Base-by-base conservation (phyloP, 2,797 vertebrate species). In the Thaleichthys pacificus region DNA sequence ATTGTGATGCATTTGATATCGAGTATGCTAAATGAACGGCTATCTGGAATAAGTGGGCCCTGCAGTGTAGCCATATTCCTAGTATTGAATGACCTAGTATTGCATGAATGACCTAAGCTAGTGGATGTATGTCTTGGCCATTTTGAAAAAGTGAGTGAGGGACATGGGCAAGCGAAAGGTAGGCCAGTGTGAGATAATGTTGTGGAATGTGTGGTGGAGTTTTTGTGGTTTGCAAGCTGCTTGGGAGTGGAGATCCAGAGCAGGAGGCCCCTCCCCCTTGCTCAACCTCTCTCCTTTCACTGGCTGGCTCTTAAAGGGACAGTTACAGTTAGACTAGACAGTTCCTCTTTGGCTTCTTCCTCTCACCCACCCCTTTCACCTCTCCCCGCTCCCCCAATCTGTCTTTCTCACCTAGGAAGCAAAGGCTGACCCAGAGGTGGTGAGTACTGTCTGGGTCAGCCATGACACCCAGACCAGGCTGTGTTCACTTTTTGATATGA, bases 191-290 rank as follows among this genome's bases (percentile, higher is more conserved):
- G 83, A 88, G 86, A 87, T 81, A 81, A 80, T 74, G 71, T 83
- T 88, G 87, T 89, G 88, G 85, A 92, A 89, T 89, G 89, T 89
- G 84, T 86, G 82, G 82, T 84, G 81, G 81, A 82, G 87, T 86
- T 88, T 90, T 89, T 92, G 90, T 76, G 87, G 88, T 92, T 91
- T 89, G 85, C 72, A 82, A 84, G 86, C 82, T 86, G 83, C 82
- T 86, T 82, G 74, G 82, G 60, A 54, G 83, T 80, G 80, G 90
- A 47, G 42, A 47, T 47, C 42, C 9, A 47, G 11, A 47, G 88
- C 60, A 84, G 88, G 75, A 77, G 79, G 82, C 14, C 70, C 70
- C 42, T 30, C 58, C 47, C 70, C 47, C 35, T 49, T 17, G 69
- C 72, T 74, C 61, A 69, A 63, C 42, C 69, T 84, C 70, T 26